Base-by-base conservation (phyloP, 1,140 invertebrate genomes). In the Aporrectodea caliginosa region DNA sequence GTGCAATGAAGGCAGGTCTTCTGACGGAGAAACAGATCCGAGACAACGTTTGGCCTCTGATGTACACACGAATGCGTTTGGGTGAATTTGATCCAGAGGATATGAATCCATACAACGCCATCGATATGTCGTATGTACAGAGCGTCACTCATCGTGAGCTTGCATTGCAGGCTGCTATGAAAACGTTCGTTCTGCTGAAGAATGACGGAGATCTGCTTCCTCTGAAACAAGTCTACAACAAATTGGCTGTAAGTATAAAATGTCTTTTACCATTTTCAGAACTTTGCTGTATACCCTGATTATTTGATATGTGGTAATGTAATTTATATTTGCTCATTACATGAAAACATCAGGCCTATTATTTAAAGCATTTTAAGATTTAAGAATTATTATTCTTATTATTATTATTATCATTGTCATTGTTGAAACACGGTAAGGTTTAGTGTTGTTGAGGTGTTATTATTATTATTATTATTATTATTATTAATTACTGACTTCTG, bases 141-240 rank as follows among this genome's bases (percentile, higher is more conserved):
- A 84, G 82, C 78, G 73, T 75, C 29, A 79, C 74, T 70, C 86
- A 87, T 74, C 77, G 82, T n/a, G 70, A 75, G 14, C 73, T 86
- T 12, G 68, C 84, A 27, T 22, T 84, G 14, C 72, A 81, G 77
- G 81, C 83, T 16, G 85, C 86, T 1, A 74, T 83, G 34, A 82
- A 85, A 73, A 82, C 83, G 12, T 84, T 86, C 73, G 84, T 87
- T 31, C 77, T 87, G 33, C 78, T 87, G 69, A 86, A 87, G 76
- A 87, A 87, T 74, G 43, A 70, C 6, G 75, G 84, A 30, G 75
- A 80, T 1, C 76, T 87, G n/a, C 34, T 84, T 68, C 82, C 82
- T 0, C 68, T 83, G 16, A 22, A 69, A 69, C 32, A 73, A 14
- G 58, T 22, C 12, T 71, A 72, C 71, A 43, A 80, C 1, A 78